A percentile compares a stretch with the other conserved stretches of the same genome.
Evolutionary conservation across 1,140 invertebrate species (phyloP).

Genomic region (Zelostemma sp.): DNA sequence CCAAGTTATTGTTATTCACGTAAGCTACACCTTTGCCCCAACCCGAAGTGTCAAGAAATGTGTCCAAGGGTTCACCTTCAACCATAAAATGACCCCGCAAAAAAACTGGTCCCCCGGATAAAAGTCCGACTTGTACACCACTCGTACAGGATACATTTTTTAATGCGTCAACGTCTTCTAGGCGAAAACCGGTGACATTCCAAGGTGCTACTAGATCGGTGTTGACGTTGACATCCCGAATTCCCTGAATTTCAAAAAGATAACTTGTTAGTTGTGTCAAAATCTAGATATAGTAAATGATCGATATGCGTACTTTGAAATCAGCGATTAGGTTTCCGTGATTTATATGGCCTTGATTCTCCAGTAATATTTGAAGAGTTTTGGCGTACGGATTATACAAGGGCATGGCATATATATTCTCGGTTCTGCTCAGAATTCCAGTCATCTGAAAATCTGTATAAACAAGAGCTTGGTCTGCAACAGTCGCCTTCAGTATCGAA

Average conservation of each 20-base stretch:
- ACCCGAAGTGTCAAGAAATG: slow-evolving; percentile 75
- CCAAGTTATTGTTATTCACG: slow-evolving; percentile 81
- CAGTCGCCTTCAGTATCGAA: slow-evolving; percentile 5
- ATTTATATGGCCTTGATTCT: slow-evolving; percentile 44
- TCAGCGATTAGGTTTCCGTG: slow-evolving; percentile 34
- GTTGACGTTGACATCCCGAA: neutral
- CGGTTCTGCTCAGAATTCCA: slow-evolving; percentile 31
- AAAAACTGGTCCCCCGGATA: slow-evolving; percentile 60
- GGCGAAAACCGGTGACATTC: slow-evolving; percentile 16
- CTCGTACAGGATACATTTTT: slow-evolving; percentile 25
- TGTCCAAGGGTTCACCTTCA: slow-evolving; percentile 67
- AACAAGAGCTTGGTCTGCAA: slow-evolving; percentile 32
- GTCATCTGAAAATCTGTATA: slow-evolving; percentile 19
- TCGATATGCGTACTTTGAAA: too few relatives aligned
- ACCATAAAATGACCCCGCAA: slow-evolving; percentile 67
- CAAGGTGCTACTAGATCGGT: slow-evolving; percentile 7
- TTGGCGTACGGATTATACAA: slow-evolving; percentile 6
- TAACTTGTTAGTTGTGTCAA: too few relatives aligned
- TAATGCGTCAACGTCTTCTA: slow-evolving; percentile 17
- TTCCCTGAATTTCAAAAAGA: too few relatives aligned
- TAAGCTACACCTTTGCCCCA: slow-evolving; percentile 82
- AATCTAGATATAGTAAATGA: too few relatives aligned
- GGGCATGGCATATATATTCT: slow-evolving; percentile 19
- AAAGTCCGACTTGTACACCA: neutral
- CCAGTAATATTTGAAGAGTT: slow-evolving; percentile 28